Base-by-base conservation (phyloP, 2,797 vertebrate genomes). In the Argentina silus region DNA sequence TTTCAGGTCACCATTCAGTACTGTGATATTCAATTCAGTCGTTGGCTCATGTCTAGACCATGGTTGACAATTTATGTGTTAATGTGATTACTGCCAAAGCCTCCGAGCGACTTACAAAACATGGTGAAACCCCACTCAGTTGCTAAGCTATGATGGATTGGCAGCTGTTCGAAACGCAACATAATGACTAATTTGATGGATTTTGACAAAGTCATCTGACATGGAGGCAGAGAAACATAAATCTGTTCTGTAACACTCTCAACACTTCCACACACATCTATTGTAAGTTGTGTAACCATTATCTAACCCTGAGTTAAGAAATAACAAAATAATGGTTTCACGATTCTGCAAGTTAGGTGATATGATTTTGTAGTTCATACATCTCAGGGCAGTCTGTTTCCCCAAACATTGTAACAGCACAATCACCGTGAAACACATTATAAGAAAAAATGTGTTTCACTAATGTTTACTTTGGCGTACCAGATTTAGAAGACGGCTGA, bases 51-150 rank as follows among this genome's bases (percentile, higher is more conserved):
- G 51, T 53, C n/a, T 67, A 51, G 19, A 50, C 45, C 48, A 47
- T 43, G n/a, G 27, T 36, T 36, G 27, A 36, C 27, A 12, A 56
- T 21, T n/a, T 19, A 56, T 56, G 55, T 36, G 27, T 36, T 36
- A 36, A 36, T 23, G 45, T 66, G 64, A 66, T 66, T 47, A 43
- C 48, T 66, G 64, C 12, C 64, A 21, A 48, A 17, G 45, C 55
- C 55, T 67, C 47, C 19, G 48, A 67, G 47, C 27, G 21, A 48
- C 65, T 51, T 67, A 67, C 44, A 70, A 47, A 70, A 43, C 17
- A 59, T 56, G 12, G 17, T 36, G 27, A 44, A 44, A 44, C 14
- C 36, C 36, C 36, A 63, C 42, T 42, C 11, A 27, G 11, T 36
- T 62, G 1, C 27, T 63, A 59, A 21, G 55, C 11, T 56, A 55